Base-by-base conservation (phyloP, 2,797 vertebrate genomes). In the Sebastolobus altivelis region DNA sequence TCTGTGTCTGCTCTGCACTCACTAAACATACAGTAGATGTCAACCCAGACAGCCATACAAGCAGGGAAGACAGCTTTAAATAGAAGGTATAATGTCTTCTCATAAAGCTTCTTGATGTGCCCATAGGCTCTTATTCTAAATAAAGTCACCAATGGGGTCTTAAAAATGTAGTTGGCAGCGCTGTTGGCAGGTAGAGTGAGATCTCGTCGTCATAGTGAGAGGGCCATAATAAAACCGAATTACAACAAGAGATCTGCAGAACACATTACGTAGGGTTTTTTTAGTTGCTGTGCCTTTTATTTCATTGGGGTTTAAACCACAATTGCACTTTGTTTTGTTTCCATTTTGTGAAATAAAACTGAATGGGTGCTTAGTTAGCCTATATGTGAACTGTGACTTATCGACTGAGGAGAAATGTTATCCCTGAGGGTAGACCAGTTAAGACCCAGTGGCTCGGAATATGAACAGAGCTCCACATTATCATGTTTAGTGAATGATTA, bases 361-460 rank as follows among this genome's bases (percentile, higher is more conserved):
- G 25, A 63, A 33, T 10, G 16, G 12, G 16, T n/a, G 20, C 13
- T 49, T 35, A 58, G 7, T 78, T 27, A 14, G 27, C 22, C 12
- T 11, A 49, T 13, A 29, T 38, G 29, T 55, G 27, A 72, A 79
- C 60, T 1, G 1, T 65, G 43, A 54, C 33, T 61, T 43, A 38
- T 5, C 27, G 8, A 25, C 2, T 5, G n/a, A 40, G 27, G 35
- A 37, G 16, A 59, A 35, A 11, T 37, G 22, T 43, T 29, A 8
- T 61, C 5, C 49, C 12, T 80, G 58, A 75, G 35, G 71, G 16
- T 38, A 56, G 49, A 31, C 5, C 61, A 31, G 31, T 38, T 65
- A 55, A 63, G 49, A 67, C 20, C 43, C 31, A 55, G 43, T 25
- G 10, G 22, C 18, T 38, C 29, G 20, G 9, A 56, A 43, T 54